A percentile compares a stretch with the other conserved stretches of the same genome.
Conservation (phyloP, 2,888 invertebrate genomes). For the Phorcus lineatus region DNA sequence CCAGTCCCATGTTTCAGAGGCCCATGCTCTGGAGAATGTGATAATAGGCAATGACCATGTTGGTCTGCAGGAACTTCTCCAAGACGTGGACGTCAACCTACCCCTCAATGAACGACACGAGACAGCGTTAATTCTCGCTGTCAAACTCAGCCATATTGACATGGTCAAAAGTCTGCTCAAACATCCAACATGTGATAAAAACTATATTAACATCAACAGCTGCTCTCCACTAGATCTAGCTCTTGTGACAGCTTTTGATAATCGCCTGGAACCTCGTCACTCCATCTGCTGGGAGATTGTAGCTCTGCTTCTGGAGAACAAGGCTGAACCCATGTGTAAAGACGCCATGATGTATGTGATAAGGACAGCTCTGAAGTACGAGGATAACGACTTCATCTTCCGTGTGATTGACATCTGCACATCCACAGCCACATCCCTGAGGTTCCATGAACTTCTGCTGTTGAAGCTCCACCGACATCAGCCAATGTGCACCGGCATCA, state of each 20-base stretch:
- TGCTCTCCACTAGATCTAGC: slow-evolving; percentile 64
- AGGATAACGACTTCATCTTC: slow-evolving; percentile 57
- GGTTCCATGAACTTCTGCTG: slow-evolving; percentile 57
- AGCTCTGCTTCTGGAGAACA: slow-evolving; percentile 54
- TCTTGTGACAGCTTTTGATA: slow-evolving; percentile 63
- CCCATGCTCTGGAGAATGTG: neutral
- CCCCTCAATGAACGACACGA: slow-evolving; percentile 61
- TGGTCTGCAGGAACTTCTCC: neutral
- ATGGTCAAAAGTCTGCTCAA: slow-evolving; percentile 56
- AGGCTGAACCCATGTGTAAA: slow-evolving; percentile 58
- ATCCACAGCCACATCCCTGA: slow-evolving; percentile 49
- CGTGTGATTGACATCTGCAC: slow-evolving; percentile 52
- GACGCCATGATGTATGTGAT: slow-evolving; percentile 67
- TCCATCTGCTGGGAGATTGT: slow-evolving; percentile 64
- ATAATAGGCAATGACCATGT: neutral
- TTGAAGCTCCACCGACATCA: slow-evolving; percentile 63
- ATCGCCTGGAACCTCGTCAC: slow-evolving; percentile 58
- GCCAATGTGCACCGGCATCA: slow-evolving; percentile 57
- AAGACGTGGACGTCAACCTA: slow-evolving; percentile 49
- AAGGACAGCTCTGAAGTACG: slow-evolving; percentile 60
- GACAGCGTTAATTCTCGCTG: slow-evolving; percentile 60
- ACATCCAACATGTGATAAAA: slow-evolving; percentile 49
- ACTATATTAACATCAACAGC: slow-evolving; percentile 55
- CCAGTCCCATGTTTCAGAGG: neutral
- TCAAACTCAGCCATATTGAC: slow-evolving; percentile 56